Conservation (phyloP, 2,113 vertebrate genomes). For the Condylura cristata region DNA sequence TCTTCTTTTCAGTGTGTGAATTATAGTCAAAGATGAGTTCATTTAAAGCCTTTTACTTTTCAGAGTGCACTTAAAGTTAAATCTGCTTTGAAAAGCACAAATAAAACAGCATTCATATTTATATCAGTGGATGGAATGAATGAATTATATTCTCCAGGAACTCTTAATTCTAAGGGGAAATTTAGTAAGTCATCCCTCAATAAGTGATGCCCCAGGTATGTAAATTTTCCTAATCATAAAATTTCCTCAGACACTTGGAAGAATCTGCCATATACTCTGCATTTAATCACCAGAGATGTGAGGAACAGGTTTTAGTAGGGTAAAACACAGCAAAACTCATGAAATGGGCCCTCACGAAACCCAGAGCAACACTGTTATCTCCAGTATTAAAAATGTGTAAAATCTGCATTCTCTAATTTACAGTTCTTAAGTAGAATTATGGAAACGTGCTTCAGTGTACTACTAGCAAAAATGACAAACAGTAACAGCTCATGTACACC, state of each 20-base stretch:
- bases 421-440: not conserved
- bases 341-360: not conserved
- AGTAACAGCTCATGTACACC: not conserved
- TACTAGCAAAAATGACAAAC: not conserved
- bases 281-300: not conserved
- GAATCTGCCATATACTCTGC: not conserved
- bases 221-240: not conserved
- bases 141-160: not conserved
- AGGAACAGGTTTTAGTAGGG: not conserved
- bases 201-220: not conserved
- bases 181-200: not conserved
- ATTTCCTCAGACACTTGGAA: not conserved
- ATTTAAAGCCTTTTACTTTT: constrained; percentile 25
- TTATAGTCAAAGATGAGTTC: constrained; percentile 42
- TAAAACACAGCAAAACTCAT: not conserved
- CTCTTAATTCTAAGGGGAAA: constrained; percentile 9
- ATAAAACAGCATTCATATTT: constrained; percentile 21
- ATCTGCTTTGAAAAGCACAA: constrained; percentile 52
- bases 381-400: not conserved
- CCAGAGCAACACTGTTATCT: not conserved
- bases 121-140: not conserved
- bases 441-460: not conserved
- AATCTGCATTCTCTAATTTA: not conserved
- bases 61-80: constrained; percentile 40
- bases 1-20: not conserved